Conservation (phyloP, 2,797 vertebrate genomes). For the Nothura maculosa region DNA sequence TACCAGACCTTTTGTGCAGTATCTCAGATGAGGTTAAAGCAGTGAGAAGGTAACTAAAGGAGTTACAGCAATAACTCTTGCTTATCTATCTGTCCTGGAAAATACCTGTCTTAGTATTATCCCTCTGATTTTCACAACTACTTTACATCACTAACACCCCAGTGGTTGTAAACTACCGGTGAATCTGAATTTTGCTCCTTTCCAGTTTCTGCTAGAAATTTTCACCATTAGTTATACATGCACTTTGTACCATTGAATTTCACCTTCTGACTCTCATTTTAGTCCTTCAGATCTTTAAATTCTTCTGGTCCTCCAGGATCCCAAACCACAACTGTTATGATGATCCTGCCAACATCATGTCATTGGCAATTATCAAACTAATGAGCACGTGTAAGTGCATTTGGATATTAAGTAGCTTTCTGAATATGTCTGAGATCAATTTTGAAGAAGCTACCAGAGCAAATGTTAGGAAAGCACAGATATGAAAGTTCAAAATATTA, state of each 20-base stretch:
- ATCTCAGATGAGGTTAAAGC: background rate
- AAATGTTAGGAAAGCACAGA: background rate
- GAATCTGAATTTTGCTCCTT: background rate
- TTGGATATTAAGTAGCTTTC: background rate
- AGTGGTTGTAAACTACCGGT: background rate
- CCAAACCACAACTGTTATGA: background rate
- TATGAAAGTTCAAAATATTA: background rate
- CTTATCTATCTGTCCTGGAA: background rate
- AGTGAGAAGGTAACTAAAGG: background rate
- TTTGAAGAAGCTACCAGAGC: background rate
- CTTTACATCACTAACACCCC: background rate
- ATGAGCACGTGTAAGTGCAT: accelerated
- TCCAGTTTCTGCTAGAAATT: background rate
- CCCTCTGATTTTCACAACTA: background rate
- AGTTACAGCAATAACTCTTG: background rate
- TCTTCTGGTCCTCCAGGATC: background rate
- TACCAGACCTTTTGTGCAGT: background rate
- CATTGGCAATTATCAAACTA: background rate
- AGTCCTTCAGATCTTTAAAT: background rate
- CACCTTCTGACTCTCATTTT: background rate
- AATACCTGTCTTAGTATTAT: background rate
- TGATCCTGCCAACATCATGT: background rate
- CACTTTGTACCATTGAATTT: background rate
- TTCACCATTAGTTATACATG: background rate
- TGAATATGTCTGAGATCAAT: background rate